phyloP scores from a whole-genome alignment of 1,140 invertebrate species.

The Temnothorax longispinosus region DNA sequence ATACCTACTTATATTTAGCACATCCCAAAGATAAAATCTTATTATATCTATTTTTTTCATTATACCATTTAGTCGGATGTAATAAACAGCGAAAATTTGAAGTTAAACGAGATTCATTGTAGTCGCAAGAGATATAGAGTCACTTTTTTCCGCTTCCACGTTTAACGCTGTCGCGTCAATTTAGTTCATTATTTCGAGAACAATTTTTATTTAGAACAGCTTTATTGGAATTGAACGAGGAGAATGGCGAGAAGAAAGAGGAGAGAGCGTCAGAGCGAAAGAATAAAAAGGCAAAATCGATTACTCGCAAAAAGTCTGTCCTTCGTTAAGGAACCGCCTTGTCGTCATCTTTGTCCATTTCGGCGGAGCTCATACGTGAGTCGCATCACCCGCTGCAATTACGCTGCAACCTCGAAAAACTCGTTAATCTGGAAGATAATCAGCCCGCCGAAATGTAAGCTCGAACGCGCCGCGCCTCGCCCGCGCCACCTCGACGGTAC shows the following conservation, averaged over 20 bases:
- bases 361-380: constrained; percentile 57
- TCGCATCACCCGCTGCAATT: constrained; percentile 38
- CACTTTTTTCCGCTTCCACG: neutral
- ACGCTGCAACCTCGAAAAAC: constrained; percentile 35
- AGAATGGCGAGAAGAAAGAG: neutral
- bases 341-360: constrained; percentile 51
- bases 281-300: neutral
- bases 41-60: neutral
- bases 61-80: neutral
- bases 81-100: neutral
- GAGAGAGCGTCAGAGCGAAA: constrained; percentile 10
- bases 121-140: neutral
- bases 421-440: constrained; percentile 60
- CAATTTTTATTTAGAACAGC: neutral
- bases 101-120: neutral
- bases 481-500: constrained; percentile 18
- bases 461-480: constrained; percentile 15
- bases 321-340: constrained; percentile 64
- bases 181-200: constrained; percentile 25
- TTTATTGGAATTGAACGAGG: neutral
- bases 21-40: neutral
- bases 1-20: neutral
- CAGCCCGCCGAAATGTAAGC: constrained; percentile 51
- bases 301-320: constrained; percentile 62
- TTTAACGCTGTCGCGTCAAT: neutral